Conservation (phyloP, 35 echinoderm and acorn worm species). For the Amphiura filiformis region DNA sequence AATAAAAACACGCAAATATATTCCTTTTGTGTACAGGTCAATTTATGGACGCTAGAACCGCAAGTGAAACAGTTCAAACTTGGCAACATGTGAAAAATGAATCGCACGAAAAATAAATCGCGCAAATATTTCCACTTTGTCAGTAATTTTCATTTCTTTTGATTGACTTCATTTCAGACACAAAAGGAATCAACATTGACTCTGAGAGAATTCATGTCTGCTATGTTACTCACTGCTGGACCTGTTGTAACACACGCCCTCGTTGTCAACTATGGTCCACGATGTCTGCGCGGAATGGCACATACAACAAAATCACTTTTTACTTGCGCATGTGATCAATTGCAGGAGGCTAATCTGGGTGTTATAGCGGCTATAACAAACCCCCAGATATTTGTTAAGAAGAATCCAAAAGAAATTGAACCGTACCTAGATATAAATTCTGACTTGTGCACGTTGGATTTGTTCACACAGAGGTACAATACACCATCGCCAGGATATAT, state of each 20-base stretch:
- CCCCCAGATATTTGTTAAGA: background rate
- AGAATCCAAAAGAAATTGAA: background rate
- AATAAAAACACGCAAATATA: too few species aligned
- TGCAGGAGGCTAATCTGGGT: background rate
- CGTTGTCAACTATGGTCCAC: background rate
- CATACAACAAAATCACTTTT: background rate
- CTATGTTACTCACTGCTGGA: background rate
- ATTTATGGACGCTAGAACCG: too few species aligned
- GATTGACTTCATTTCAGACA: background rate
- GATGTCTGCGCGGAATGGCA: background rate
- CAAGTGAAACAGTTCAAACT: too few species aligned
- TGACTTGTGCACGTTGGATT: background rate
- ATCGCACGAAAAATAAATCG: too few species aligned
- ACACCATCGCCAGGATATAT: background rate
- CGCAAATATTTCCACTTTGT: too few species aligned
- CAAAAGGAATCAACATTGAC: background rate
- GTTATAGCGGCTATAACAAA: background rate
- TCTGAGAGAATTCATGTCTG: background rate
- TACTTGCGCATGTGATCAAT: background rate
- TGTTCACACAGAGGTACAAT: background rate
- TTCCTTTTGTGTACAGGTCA: too few species aligned
- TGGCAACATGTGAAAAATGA: too few species aligned
- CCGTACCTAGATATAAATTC: background rate
- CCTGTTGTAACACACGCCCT: background rate
- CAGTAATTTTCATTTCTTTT: too few species aligned